These are phyloP conservation scores for Thymallus thymallus DNA, from an alignment of 2,113 vertebrate species.

Conservation along the genomic window DNA sequence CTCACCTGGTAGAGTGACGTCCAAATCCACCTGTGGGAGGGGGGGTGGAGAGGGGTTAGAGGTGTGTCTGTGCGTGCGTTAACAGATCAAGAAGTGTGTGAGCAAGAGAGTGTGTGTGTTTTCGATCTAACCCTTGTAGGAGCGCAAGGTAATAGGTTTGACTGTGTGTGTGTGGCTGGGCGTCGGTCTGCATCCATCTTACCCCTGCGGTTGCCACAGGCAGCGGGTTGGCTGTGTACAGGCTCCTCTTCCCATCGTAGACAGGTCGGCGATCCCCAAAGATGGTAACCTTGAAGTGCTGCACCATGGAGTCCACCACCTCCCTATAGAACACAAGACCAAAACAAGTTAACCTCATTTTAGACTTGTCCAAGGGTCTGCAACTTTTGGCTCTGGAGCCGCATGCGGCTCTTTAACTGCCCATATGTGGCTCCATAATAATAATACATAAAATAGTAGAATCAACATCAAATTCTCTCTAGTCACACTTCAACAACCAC, in stretches of 20 bases:
- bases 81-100: background rate
- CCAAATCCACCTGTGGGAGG: constrained; percentile 89
- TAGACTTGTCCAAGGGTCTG: too few relatives aligned
- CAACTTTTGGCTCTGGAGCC: too few relatives aligned
- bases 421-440: too few relatives aligned
- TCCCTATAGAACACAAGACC: constrained; percentile 75
- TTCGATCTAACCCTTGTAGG: too few relatives aligned
- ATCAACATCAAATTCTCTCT: too few relatives aligned
- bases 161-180: background rate
- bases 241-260: constrained; percentile 96
- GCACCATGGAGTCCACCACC: constrained; percentile 97
- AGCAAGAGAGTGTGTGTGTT: background rate
- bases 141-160: too few relatives aligned
- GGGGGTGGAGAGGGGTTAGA: background rate
- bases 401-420: too few relatives aligned
- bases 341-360: too few relatives aligned
- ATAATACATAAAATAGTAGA: too few relatives aligned
- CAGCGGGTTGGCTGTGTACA: constrained; percentile 93
- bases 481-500: too few relatives aligned
- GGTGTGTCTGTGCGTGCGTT: background rate
- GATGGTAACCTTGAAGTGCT: constrained; percentile 98
- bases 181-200: background rate
- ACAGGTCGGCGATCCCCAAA: constrained; percentile 95
- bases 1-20: constrained; percentile 96
- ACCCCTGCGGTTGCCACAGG: constrained; percentile 92